Conservation (phyloP, 2,888 invertebrate species). For the Cheilosia pagana region DNA sequence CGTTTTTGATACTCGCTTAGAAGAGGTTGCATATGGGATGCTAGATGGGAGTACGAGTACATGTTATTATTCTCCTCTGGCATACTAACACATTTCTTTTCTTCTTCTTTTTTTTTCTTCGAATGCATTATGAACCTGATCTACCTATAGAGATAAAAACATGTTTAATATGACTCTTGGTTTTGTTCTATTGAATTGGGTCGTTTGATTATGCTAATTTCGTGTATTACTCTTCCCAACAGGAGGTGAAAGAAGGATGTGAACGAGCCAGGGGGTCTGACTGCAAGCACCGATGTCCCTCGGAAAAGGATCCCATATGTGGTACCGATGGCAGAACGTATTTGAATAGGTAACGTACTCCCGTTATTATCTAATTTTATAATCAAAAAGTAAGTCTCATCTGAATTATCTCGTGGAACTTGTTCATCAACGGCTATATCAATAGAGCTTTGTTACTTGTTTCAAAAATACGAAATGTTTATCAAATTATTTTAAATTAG, state of each 20-base stretch:
- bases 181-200: slow-evolving; percentile 29
- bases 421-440: too few species aligned
- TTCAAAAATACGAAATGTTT: too few species aligned
- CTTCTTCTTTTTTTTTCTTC: slow-evolving; percentile 31
- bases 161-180: slow-evolving; percentile 23
- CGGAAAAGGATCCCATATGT: slow-evolving; percentile 93
- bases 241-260: slow-evolving; percentile 86
- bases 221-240: not conserved
- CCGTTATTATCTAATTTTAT: not conserved
- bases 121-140: slow-evolving; percentile 49
- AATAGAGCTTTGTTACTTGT: too few species aligned
- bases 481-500: too few species aligned
- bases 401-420: not conserved
- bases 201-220: slow-evolving; percentile 26
- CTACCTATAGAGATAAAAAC: slow-evolving; percentile 23
- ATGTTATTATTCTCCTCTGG: slow-evolving; percentile 54
- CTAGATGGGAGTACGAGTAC: not conserved
- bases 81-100: slow-evolving; percentile 60
- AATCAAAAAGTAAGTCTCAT: not conserved
- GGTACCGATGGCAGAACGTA: slow-evolving; percentile 95
- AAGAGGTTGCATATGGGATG: slow-evolving; percentile 42
- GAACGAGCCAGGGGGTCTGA: slow-evolving; percentile 88
- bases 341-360: slow-evolving; percentile 88
- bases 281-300: slow-evolving; percentile 90
- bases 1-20: slow-evolving; percentile 47